Percentiles rank a stretch among this genome's conserved stretches.
These are phyloP conservation scores for Orbicella faveolata DNA, from an alignment of 64 coral and sea anemone genomes.

Conservation along the genomic window DNA sequence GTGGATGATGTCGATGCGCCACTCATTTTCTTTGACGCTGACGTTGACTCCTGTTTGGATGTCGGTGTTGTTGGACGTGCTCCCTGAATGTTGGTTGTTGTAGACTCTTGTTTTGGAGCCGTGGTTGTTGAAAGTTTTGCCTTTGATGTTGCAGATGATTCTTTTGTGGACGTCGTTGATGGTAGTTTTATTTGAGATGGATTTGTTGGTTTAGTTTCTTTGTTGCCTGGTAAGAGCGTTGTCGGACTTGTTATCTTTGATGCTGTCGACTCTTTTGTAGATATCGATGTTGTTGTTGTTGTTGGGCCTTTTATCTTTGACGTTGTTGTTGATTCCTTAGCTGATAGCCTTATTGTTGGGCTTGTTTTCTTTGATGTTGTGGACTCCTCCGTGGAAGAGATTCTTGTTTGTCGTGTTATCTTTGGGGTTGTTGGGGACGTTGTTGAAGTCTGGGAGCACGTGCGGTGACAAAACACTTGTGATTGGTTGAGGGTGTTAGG, in stretches of 20 bases:
- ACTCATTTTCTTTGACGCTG: background rate
- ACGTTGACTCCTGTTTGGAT: background rate
- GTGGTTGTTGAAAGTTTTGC: background rate
- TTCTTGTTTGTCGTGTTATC: background rate
- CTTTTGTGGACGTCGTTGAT: background rate
- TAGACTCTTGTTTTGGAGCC: background rate
- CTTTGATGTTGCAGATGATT: background rate
- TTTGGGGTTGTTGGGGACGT: background rate
- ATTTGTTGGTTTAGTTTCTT: background rate
- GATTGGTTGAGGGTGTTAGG: conserved; percentile 5
- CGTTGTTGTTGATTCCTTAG: background rate
- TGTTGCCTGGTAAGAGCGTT: background rate
- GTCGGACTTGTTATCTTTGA: background rate
- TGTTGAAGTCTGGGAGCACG: background rate
- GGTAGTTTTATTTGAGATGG: background rate
- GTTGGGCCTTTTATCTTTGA: background rate
- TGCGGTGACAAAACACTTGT: background rate
- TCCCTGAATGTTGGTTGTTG: background rate
- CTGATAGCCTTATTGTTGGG: background rate
- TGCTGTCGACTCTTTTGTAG: background rate
- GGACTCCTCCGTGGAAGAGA: background rate
- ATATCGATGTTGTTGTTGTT: background rate
- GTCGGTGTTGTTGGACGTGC: conserved; percentile 15
- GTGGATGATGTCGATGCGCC: background rate
- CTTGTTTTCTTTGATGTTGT: background rate